These are phyloP conservation scores for Metopolophium dirhodum DNA, from an alignment of 1,140 invertebrate genomes.

Conservation along the genomic window DNA sequence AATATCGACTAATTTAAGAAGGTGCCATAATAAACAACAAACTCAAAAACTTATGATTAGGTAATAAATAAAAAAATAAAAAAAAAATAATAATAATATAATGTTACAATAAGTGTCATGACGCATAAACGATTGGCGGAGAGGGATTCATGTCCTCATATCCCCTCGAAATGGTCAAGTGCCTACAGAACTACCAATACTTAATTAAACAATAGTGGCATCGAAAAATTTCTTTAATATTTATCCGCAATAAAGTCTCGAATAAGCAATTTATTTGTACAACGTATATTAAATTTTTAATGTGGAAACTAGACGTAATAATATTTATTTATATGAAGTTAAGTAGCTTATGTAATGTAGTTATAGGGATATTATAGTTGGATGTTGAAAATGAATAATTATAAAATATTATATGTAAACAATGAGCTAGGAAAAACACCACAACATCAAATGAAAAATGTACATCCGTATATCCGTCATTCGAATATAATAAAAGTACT, in stretches of 20 bases:
- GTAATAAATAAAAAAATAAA: neutral
- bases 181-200: neutral
- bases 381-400: neutral
- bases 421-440: neutral
- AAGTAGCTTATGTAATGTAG: neutral
- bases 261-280: neutral
- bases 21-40: neutral
- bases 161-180: neutral
- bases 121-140: neutral
- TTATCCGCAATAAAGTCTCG: neutral
- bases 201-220: neutral
- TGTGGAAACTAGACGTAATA: neutral
- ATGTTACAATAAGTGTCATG: neutral
- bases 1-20: neutral
- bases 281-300: neutral
- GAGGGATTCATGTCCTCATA: neutral
- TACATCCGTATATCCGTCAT: neutral
- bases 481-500: neutral
- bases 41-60: neutral
- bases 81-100: neutral
- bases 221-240: neutral
- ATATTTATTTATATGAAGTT: neutral
- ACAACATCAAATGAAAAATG: neutral
- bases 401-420: conserved; percentile 13
- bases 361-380: neutral